Evolutionary conservation across 2,888 invertebrate genomes (phyloP).

Genomic region (Notocelia uddmanniana): DNA sequence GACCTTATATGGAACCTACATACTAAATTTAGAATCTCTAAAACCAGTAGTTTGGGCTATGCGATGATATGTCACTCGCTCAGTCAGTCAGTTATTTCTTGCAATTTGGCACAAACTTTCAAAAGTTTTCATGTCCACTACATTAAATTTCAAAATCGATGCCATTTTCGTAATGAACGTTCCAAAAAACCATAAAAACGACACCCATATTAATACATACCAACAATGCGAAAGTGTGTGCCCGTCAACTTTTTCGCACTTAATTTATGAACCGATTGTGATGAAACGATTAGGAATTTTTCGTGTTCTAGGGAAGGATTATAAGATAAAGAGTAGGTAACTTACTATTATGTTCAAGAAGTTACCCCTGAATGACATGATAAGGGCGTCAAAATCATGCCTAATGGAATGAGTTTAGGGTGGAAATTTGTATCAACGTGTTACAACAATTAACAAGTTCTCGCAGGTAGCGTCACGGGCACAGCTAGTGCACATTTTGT

Average conservation of each 20-base stretch:
- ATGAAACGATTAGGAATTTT: neutral
- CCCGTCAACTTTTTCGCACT: neutral
- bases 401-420: neutral
- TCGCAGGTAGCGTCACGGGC: neutral
- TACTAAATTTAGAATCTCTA: too few species aligned
- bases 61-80: too few species aligned
- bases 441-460: neutral
- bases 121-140: too few species aligned
- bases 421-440: neutral
- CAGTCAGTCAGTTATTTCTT: too few species aligned
- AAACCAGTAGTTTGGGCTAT: too few species aligned
- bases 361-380: neutral
- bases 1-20: too few species aligned
- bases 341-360: neutral
- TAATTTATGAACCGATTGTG: neutral
- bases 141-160: too few species aligned
- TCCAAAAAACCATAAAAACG: too few species aligned
- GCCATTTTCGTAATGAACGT: too few species aligned
- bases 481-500: neutral
- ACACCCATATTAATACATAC: too few species aligned
- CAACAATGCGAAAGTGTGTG: neutral
- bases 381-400: neutral
- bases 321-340: too few species aligned
- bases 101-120: too few species aligned
- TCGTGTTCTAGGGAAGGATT: neutral